phyloP scores from a whole-genome alignment of 1,140 invertebrate genomes.

The Drosophila pseudoobscura region DNA sequence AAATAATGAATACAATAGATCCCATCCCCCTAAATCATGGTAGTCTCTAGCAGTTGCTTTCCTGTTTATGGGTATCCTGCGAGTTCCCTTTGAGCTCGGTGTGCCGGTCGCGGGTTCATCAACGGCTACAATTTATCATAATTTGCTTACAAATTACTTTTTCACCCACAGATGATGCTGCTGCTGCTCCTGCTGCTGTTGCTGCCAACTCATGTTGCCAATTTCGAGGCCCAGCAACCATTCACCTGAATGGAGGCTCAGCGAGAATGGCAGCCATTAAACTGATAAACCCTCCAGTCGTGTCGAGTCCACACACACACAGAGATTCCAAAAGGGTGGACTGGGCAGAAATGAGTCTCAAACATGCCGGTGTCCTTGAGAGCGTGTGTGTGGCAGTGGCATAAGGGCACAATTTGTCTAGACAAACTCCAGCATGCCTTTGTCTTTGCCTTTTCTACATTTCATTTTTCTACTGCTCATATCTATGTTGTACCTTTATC shows the following conservation, averaged over 20 bases:
- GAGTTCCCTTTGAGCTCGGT: slow-evolving; percentile 29
- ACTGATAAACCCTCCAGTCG: slow-evolving; percentile 63
- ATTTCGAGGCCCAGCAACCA: slow-evolving; percentile 35
- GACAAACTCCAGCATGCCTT: slow-evolving; percentile 47
- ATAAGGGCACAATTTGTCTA: slow-evolving; percentile 69
- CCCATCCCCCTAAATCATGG: not conserved
- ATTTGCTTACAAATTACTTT: slow-evolving; percentile 75
- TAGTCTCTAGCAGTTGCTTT: slow-evolving; percentile 1
- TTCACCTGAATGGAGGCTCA: slow-evolving; percentile 29
- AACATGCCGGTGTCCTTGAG: not conserved
- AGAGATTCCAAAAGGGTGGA: not conserved
- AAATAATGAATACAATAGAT: slow-evolving; percentile 16
- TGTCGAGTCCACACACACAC: slow-evolving; percentile 6
- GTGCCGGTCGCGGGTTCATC: slow-evolving; percentile 23
- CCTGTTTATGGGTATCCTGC: slow-evolving; percentile 2
- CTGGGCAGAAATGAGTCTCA: slow-evolving; percentile 6
- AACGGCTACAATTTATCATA: slow-evolving; percentile 69
- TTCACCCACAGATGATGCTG: slow-evolving; percentile 36
- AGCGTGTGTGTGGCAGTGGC: slow-evolving; percentile 31
- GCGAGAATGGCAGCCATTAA: slow-evolving; percentile 77
- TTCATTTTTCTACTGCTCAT: not conserved
- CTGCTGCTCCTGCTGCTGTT: not conserved
- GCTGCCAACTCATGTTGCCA: slow-evolving; percentile 68
- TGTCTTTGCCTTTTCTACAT: slow-evolving; percentile 35
- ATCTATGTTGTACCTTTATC: not conserved